Base-by-base conservation (phyloP, 2,113 vertebrate species). In the Hydropotes inermis region DNA sequence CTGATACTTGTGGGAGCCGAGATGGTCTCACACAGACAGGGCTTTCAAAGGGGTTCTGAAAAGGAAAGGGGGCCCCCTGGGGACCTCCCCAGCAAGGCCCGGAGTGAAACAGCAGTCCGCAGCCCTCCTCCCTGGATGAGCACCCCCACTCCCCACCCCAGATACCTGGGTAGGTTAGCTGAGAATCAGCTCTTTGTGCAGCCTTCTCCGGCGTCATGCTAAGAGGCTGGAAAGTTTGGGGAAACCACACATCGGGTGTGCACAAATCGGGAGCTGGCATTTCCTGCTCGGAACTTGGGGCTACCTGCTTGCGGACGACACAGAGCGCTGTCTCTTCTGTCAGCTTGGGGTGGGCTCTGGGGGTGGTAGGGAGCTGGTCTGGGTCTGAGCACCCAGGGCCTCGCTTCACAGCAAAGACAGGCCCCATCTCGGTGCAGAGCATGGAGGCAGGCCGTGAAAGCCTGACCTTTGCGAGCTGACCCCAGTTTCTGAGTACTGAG, bases 1-100 rank as follows among this genome's bases (percentile, higher is more conserved):
- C 99, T 98, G 99, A 99, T 99, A 99, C 99, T 98, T 99, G 99
- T 99, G 99, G 99, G 99, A 99, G 99, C 99, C 89, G 97, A 98
- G 98, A 99, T 98, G 99, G 99, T 99, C 99, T 99, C 98, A 94
- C 98, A 99, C 98, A 99, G 99, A 99, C 99, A 99, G 99, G 99
- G 99, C 99, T 99, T 99, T 99, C 98, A 99, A 99, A 99, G 99
- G 99, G 99, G 99, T 98, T 99, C 99, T 99, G 99, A 99, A 99
- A 99, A 99, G 99, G 99, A 98, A 98, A 98, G 98, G 99, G 99
- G 99, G 98, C 98, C 98, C 99, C 98, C 98, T 96, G 78, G 99
- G 98, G 99, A 99, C 95, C 67, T 95, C 0, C 39, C 97, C 97
- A 98, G 98, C 96, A 96, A 96, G 97, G 95, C 97, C 98, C 97